Evolutionary conservation across 2,113 vertebrate species (phyloP), one percentile per base, ranked within the genome.

Genomic region (Rhipidura dahli): DNA sequence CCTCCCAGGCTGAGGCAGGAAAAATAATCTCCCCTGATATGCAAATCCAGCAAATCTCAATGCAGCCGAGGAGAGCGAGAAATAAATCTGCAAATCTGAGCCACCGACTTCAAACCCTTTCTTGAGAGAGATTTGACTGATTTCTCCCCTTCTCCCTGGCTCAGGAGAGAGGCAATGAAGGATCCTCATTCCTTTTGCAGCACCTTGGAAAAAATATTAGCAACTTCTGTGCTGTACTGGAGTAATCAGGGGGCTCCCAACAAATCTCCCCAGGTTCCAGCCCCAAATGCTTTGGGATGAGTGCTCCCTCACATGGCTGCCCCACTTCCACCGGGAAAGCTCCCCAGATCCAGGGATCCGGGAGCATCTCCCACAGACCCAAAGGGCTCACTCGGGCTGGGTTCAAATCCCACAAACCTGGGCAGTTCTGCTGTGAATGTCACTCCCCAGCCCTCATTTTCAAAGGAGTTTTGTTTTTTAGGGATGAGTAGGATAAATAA

Each of bases 1-100:
- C 70, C 40, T 75, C 84, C 53, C 3, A 56, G 82, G 92, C 90
- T 92, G 95, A 61, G 69, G 92, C 85, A 90, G 85, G 30, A 44
- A 89, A 95, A 90, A 87, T 66, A 33, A 93, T 90, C 95, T 92
- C 88, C 82, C 95, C 94, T 94, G 90, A 85, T 45, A 86, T 83
- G 94, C 94, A 95, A 96, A 96, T 96, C 37, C 76, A 91, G 91
- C 89, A 91, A 81, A 96, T 94, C 78, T 72, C 6, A n/a, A 21
- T 5, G 3, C 44, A 44, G 56, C 31, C 76, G 16, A 61, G 88
- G 31, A 76, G 49, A 79, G 66, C 8, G 7, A 85, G 85, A 69
- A 86, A 93, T 76, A 53, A 80, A 94, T 90, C 73, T 85, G 92
- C 88, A 89, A 85, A 82, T 23, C 37, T 1, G 0, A 85, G 70